Evolutionary conservation across 2,888 invertebrate genomes (phyloP).

Genomic region (Aelia acuminata): DNA sequence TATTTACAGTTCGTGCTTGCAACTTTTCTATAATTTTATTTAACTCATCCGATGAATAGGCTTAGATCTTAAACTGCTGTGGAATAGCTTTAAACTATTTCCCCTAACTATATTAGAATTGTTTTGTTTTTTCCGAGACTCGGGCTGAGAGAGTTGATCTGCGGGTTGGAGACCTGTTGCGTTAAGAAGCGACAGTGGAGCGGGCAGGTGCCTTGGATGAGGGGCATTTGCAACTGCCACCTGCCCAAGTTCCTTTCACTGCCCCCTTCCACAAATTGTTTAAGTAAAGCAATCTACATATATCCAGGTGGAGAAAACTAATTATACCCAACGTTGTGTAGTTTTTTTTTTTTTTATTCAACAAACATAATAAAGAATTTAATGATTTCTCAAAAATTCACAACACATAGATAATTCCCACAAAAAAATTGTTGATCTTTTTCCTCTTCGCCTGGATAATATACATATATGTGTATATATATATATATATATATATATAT

Average conservation of each 20-base stretch:
- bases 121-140: background rate
- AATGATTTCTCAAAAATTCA: too few species aligned
- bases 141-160: background rate
- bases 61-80: too few species aligned
- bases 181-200: background rate
- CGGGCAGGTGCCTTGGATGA: background rate
- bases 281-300: background rate
- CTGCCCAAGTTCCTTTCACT: constrained; percentile 11
- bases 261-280: background rate
- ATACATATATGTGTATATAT: too few species aligned
- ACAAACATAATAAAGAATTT: too few species aligned
- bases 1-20: too few species aligned
- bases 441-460: too few species aligned
- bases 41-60: too few species aligned
- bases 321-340: background rate
- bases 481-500: too few species aligned
- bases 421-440: too few species aligned
- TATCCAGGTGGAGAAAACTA: background rate
- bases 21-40: too few species aligned
- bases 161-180: background rate
- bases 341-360: too few species aligned
- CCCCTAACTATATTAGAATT: background rate
- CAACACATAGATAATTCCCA: too few species aligned
- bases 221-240: background rate
- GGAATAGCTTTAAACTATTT: background rate